phyloP scores from a whole-genome alignment of 2,113 vertebrate genomes.

The Hymenochirus boettgeri region DNA sequence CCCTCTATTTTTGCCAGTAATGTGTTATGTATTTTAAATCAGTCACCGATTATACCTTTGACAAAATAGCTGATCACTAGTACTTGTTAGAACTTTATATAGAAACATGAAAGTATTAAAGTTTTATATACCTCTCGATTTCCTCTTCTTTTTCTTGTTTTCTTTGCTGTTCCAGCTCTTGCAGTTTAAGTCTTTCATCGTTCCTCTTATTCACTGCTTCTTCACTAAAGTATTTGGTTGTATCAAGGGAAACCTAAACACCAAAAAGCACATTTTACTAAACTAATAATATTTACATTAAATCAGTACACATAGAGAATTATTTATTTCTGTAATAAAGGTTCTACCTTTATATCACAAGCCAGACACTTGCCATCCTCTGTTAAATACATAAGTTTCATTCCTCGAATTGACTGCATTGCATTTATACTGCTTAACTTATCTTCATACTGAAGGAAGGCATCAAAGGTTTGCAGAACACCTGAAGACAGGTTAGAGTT shows the following conservation, averaged over 20 bases:
- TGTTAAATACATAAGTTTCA: slow-evolving; percentile 63
- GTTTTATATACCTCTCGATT: slow-evolving; percentile 63
- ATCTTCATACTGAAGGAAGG: slow-evolving; percentile 61
- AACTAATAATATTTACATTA: too few relatives aligned
- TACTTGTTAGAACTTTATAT: too few relatives aligned
- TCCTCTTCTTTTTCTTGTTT: slow-evolving; percentile 55
- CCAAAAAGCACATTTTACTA: neutral
- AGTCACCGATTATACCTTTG: too few relatives aligned
- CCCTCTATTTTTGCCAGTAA: too few relatives aligned
- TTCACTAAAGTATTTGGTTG: slow-evolving; percentile 61
- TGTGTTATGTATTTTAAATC: too few relatives aligned
- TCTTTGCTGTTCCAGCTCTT: slow-evolving; percentile 58
- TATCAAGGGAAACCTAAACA: slow-evolving; percentile 60
- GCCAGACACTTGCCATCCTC: slow-evolving; percentile 62
- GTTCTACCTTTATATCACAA: slow-evolving; percentile 65
- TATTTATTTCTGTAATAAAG: too few relatives aligned
- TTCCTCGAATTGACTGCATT: slow-evolving; percentile 57
- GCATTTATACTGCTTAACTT: slow-evolving; percentile 52
- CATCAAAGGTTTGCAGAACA: slow-evolving; percentile 59
- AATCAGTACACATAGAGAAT: too few relatives aligned
- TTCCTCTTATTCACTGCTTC: slow-evolving; percentile 56
- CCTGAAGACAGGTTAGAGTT: slow-evolving; percentile 48
- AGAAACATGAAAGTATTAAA: too few relatives aligned
- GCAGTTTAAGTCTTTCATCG: slow-evolving; percentile 63
- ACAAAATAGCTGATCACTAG: too few relatives aligned